Conservation (phyloP, 2,113 vertebrate genomes). For the Callochromis pleurospilus region DNA sequence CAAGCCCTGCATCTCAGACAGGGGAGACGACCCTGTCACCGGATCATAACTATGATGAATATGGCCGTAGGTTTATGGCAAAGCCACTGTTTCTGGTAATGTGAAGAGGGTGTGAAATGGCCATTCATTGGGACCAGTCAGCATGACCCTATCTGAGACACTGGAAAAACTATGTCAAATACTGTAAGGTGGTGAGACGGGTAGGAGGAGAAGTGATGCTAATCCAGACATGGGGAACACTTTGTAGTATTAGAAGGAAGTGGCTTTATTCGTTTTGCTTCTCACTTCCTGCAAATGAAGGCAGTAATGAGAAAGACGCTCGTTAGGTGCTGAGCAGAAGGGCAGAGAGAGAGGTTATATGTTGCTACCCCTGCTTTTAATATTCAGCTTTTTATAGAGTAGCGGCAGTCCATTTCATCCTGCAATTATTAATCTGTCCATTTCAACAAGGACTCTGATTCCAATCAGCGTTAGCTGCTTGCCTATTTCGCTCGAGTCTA, state of each 20-base stretch:
- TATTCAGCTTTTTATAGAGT: constrained; percentile 18
- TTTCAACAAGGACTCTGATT: constrained; percentile 8
- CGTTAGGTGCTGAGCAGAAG: not conserved
- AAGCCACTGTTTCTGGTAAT: constrained; percentile 42
- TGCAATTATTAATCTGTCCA: constrained; percentile 32
- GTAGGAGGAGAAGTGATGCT: constrained; percentile 13
- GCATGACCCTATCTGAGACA: constrained; percentile 21
- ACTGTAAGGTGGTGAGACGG: constrained; percentile 18
- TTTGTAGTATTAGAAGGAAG: constrained; percentile 40
- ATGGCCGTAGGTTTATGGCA: constrained; percentile 40
- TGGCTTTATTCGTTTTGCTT: not conserved
- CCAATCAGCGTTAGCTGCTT: constrained; percentile 20
- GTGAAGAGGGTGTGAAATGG: constrained; percentile 38
- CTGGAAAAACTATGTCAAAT: constrained; percentile 34
- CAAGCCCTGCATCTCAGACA: constrained; percentile 48
- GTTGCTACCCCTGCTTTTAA: not conserved
- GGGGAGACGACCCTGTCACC: constrained; percentile 56
- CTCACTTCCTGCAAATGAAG: constrained; percentile 20
- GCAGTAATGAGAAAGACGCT: not conserved
- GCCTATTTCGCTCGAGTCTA: constrained; percentile 9
- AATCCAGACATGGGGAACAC: constrained; percentile 30
- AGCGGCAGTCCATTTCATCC: constrained; percentile 21
- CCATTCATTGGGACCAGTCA: constrained; percentile 4
- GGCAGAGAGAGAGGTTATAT: not conserved
- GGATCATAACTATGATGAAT: constrained; percentile 74